These are phyloP conservation scores for Syngnathoides biaculeatus DNA, from an alignment of 2,113 vertebrate genomes.

Conservation along the genomic window DNA sequence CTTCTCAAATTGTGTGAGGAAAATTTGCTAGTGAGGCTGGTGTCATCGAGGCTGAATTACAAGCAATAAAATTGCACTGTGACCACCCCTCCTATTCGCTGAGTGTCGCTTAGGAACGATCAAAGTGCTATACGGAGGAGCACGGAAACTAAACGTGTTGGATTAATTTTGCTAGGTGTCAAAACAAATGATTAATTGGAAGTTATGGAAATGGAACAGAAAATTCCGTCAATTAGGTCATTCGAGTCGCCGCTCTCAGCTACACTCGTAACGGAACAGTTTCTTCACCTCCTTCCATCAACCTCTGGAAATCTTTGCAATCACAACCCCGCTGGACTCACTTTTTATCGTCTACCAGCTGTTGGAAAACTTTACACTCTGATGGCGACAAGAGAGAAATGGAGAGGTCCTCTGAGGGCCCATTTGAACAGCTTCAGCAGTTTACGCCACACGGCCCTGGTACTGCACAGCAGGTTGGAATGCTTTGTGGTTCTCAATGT, in stretches of 20 bases:
- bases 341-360: slow-evolving; percentile 65
- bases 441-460: slow-evolving; percentile 42
- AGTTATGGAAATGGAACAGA: slow-evolving; percentile 9
- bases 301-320: slow-evolving; percentile 47
- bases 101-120: not conserved
- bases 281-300: slow-evolving; percentile 24
- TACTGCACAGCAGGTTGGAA: slow-evolving; percentile 49
- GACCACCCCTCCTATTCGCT: not conserved
- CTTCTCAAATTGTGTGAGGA: not conserved
- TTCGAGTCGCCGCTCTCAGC: slow-evolving; percentile 17
- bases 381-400: slow-evolving; percentile 47
- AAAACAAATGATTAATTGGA: slow-evolving; percentile 8
- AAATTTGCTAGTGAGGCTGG: not conserved
- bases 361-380: slow-evolving; percentile 60
- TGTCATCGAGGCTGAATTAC: not conserved
- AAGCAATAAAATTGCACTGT: not conserved
- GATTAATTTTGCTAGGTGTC: not conserved
- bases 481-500: slow-evolving; percentile 40
- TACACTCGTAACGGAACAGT: slow-evolving; percentile 24
- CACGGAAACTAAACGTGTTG: not conserved
- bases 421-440: slow-evolving; percentile 58
- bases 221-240: slow-evolving; percentile 32
- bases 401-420: slow-evolving; percentile 56
- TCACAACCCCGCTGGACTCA: slow-evolving; percentile 40
- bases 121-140: not conserved